These are phyloP conservation scores for Cheilosia pagana DNA, from an alignment of 2,888 invertebrate species.

Conservation along the genomic window DNA sequence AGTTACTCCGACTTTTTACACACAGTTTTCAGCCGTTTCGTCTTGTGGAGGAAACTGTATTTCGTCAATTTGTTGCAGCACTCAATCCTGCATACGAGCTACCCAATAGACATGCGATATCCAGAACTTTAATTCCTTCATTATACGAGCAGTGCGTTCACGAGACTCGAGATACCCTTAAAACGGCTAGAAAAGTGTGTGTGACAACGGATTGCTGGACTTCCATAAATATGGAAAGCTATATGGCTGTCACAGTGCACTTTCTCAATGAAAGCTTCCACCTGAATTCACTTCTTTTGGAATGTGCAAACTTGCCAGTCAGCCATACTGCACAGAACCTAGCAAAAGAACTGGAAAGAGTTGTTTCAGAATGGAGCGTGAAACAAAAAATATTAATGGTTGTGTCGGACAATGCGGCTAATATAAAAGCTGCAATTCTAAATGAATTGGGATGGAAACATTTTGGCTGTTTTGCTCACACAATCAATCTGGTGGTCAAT, in stretches of 20 bases:
- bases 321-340: conserved; percentile 27
- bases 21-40: conserved; percentile 11
- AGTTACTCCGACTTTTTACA: conserved; percentile 23
- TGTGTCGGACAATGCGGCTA: conserved; percentile 74
- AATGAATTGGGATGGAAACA: conserved; percentile 71
- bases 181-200: conserved; percentile 3
- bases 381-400: conserved; percentile 69
- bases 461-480: conserved; percentile 74
- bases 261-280: conserved; percentile 19
- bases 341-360: not conserved
- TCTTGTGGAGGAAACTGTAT: conserved; percentile 29
- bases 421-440: conserved; percentile 61
- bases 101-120: conserved; percentile 7
- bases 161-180: not conserved
- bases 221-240: conserved; percentile 26
- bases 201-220: conserved; percentile 41
- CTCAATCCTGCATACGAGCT: conserved; percentile 31
- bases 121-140: not conserved
- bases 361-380: conserved; percentile 23
- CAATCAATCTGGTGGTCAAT: conserved; percentile 69
- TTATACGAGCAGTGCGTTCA: conserved; percentile 14
- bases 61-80: conserved; percentile 41
- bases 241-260: conserved; percentile 37
- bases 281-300: not conserved
- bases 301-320: conserved; percentile 16